Base-by-base conservation (phyloP, 2,113 vertebrate genomes). In the Hucho hucho region DNA sequence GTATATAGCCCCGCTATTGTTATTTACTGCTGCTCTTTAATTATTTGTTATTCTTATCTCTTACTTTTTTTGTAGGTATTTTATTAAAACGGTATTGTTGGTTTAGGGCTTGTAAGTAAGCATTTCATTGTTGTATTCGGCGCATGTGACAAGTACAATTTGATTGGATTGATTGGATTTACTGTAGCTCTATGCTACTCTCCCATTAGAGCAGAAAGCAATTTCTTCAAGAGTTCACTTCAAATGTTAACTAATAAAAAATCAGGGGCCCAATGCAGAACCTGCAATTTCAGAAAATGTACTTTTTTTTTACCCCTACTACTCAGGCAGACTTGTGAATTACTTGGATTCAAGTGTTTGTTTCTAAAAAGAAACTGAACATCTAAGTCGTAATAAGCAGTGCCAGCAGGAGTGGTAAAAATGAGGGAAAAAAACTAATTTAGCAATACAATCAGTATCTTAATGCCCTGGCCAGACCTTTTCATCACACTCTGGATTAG, bases 321-420 rank as follows among this genome's bases (percentile, higher is more conserved):
- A 59, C 22, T n/a, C 4, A 22, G 9, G 37, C 37, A 43, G 67
- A 25, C 65, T 43, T 53, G n/a, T 4, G 11, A 82, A 82, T 76
- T 64, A 76, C 59, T 79, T 65, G 18, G 9, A 69, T 29, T 71
- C 85, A 86, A 87, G 86, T 79, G 78, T 87, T 85, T 87, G 76
- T 82, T 87, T 84, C 75, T 73, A 71, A 0, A 4, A 75, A 24
- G 73, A 68, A 72, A 56, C 28, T 0, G 29, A 43, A 75, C 20
- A 7, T 73, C 64, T 69, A 12, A 32, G 46, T 49, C 25, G 6
- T 73, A 78, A 70, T 77, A 81, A 75, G 63, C 70, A 29, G 6
- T 1, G 20, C 43, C 59, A 70, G 65, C 26, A 29, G 58, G 28
- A 12, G 22, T 71, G 24, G 37, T 61, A 56, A 49, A 9, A 6